Percentiles rank a stretch among this genome's conserved stretches.
Conservation (phyloP, 23 tunicate species). For the Halocynthia aurantium region DNA sequence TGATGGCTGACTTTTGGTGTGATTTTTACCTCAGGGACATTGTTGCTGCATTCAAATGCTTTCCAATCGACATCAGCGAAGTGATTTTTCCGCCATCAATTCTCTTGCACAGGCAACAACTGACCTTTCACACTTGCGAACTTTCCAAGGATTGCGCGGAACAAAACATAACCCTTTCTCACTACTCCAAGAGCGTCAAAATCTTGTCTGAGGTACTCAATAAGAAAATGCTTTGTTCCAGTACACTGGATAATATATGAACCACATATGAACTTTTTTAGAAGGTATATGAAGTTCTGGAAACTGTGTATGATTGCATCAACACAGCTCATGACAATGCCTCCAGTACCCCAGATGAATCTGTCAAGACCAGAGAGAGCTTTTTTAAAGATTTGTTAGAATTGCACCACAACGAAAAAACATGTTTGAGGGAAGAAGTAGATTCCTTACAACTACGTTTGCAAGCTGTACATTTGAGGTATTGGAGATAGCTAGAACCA, state of each 20-base stretch:
- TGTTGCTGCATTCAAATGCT: constrained; percentile 89
- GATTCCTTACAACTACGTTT: constrained; percentile 30
- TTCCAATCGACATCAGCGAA: constrained; percentile 43
- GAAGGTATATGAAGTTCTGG: constrained; percentile 53
- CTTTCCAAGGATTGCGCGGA: too few relatives aligned
- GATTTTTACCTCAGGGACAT: constrained; percentile 48
- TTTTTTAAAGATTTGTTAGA: constrained; percentile 46
- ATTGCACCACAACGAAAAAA: constrained; percentile 31
- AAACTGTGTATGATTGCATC: constrained; percentile 36
- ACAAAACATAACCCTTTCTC: too few relatives aligned
- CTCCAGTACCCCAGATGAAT: constrained; percentile 31
- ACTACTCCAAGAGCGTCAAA: too few relatives aligned
- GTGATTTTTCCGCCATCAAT: constrained; percentile 53
- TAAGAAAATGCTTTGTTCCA: too few relatives aligned
- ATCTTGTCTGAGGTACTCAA: too few relatives aligned
- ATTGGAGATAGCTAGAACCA: too few relatives aligned
- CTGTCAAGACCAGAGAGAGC: constrained; percentile 20
- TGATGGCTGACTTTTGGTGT: too few relatives aligned
- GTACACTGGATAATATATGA: too few relatives aligned
- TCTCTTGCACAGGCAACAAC: not conserved
- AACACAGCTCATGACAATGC: constrained; percentile 9
- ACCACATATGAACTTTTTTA: not conserved
- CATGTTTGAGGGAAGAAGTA: constrained; percentile 28
- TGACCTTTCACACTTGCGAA: too few relatives aligned
- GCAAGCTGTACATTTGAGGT: constrained; percentile 1